phyloP scores from a whole-genome alignment of 2,888 invertebrate genomes.

The Lysandra coridon region DNA sequence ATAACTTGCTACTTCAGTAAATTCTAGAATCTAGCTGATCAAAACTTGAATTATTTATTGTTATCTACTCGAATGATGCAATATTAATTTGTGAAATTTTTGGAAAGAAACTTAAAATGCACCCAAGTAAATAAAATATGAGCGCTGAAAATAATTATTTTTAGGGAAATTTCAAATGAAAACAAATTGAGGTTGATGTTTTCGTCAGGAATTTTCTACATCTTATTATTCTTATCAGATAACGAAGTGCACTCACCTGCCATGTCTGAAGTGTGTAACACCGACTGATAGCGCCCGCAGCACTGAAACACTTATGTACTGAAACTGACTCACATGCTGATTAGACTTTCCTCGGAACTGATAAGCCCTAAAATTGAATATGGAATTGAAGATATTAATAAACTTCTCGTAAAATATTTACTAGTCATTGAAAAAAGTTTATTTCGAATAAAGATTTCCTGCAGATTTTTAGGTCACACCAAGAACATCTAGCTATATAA shows the following conservation, averaged over 20 bases:
- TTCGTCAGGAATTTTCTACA: conserved; percentile 36
- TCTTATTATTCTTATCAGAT: conserved; percentile 44
- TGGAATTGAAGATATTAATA: conserved; percentile 35
- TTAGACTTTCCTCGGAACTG: conserved; percentile 44
- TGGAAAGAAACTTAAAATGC: neutral
- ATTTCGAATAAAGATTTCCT: no score
- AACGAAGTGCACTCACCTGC: conserved; percentile 51
- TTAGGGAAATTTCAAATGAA: neutral
- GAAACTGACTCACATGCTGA: conserved; percentile 39
- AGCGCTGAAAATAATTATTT: neutral
- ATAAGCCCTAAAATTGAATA: conserved; percentile 52
- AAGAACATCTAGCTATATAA: no score
- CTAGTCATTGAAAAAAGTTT: neutral
- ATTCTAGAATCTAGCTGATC: no score
- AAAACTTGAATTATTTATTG: neutral
- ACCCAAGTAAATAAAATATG: neutral
- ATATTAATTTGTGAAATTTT: neutral
- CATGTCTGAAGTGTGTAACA: conserved; percentile 46
- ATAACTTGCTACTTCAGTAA: no score
- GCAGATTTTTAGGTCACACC: no score
- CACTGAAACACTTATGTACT: conserved; percentile 45
- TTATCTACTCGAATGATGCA: neutral
- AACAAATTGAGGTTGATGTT: neutral
- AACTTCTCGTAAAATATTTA: neutral
- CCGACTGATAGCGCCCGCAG: conserved; percentile 43